phyloP scores from a whole-genome alignment of 1,140 invertebrate species.

The Paralvinella palmiformis region DNA sequence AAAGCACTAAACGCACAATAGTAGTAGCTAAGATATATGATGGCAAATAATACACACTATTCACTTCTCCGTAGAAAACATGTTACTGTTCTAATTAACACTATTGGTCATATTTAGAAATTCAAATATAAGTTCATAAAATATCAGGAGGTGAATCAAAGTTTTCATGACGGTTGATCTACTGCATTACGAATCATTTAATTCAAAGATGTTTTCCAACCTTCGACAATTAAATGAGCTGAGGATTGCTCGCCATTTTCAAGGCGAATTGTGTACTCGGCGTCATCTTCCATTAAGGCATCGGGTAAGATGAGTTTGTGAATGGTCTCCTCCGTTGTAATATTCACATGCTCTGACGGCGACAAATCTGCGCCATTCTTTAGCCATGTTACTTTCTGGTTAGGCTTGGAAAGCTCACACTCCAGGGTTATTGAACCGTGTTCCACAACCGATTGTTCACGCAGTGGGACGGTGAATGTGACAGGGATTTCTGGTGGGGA shows the following conservation, averaged over 20 bases:
- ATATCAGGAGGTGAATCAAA: background rate
- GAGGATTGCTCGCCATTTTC: slow-evolving; percentile 76
- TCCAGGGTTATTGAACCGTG: slow-evolving; percentile 15
- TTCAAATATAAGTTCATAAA: background rate
- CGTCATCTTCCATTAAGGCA: slow-evolving; percentile 67
- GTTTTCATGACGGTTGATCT: too few relatives aligned
- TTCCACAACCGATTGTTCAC: slow-evolving; percentile 68
- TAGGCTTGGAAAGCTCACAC: slow-evolving; percentile 63
- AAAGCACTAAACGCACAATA: background rate
- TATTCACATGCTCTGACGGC: background rate
- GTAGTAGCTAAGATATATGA: background rate
- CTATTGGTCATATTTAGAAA: too few relatives aligned
- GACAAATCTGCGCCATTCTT: slow-evolving; percentile 60
- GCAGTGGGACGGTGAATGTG: slow-evolving; percentile 46
- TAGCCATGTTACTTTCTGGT: slow-evolving; percentile 69
- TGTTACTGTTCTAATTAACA: too few relatives aligned
- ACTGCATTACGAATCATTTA: too few relatives aligned
- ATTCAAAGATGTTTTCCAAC: too few relatives aligned
- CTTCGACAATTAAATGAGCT: slow-evolving; percentile 78
- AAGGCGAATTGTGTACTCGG: slow-evolving; percentile 73
- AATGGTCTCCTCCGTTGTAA: slow-evolving; percentile 8
- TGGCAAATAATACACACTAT: too few relatives aligned
- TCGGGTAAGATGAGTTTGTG: slow-evolving; percentile 33
- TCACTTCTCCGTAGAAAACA: too few relatives aligned
- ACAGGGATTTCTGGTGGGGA: too few relatives aligned